These are phyloP conservation scores for Bujurquina vittata DNA, from an alignment of 2,113 vertebrate genomes.

Conservation along the genomic window DNA sequence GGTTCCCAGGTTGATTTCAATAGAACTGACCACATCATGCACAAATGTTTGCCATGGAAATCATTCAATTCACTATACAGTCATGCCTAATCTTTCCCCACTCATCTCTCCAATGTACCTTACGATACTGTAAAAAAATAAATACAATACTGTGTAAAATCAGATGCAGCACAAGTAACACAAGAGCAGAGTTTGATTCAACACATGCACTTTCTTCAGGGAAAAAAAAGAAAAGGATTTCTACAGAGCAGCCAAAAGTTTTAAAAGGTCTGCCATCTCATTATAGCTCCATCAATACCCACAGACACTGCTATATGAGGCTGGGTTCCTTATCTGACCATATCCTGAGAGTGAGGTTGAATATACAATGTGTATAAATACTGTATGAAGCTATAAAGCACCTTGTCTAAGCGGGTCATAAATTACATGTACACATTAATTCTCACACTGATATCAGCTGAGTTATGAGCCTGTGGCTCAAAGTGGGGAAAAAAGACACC, in stretches of 20 bases:
- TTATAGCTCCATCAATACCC: conserved; percentile 44
- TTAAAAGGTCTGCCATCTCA: conserved; percentile 25
- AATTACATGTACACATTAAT: conserved; percentile 51
- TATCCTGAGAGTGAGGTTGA: conserved; percentile 31
- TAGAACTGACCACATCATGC: not conserved
- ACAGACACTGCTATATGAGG: conserved; percentile 6
- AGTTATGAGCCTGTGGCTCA: conserved; percentile 37
- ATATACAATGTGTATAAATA: conserved; percentile 57
- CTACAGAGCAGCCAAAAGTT: not conserved
- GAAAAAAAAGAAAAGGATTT: not conserved
- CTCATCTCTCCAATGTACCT: not conserved
- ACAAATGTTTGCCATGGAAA: not conserved
- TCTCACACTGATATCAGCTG: conserved; percentile 13
- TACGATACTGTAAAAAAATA: not conserved
- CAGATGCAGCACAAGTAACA: not conserved
- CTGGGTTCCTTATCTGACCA: conserved; percentile 30
- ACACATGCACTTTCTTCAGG: not conserved
- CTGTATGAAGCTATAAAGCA: conserved; percentile 62
- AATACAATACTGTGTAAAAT: too few species aligned
- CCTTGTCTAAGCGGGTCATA: conserved; percentile 52
- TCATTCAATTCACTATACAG: not conserved
- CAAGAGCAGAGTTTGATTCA: not conserved
- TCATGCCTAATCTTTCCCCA: not conserved
- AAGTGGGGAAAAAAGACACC: conserved; percentile 14
- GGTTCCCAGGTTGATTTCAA: not conserved